Evolutionary conservation across 2,888 invertebrate species (phyloP).

Genomic region (Phorcus lineatus): DNA sequence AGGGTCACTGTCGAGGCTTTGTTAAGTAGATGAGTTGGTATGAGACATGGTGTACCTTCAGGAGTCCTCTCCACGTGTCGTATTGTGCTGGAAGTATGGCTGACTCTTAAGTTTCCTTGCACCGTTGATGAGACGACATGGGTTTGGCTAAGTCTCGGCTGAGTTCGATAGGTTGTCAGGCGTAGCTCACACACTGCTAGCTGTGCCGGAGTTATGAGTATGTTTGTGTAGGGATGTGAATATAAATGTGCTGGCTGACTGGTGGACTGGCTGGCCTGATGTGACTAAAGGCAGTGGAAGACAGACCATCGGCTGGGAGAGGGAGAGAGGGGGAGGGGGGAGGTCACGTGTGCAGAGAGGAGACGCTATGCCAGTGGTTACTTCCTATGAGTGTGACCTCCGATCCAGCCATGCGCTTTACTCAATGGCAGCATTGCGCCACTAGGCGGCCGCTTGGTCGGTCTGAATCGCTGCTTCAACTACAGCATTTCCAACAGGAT

Average conservation of each 20-base stretch:
- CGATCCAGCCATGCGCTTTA: slow-evolving; percentile 1
- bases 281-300: not conserved
- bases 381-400: slow-evolving; percentile 10
- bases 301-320: not conserved
- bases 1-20: not conserved
- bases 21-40: not conserved
- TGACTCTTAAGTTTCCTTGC: not conserved
- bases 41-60: not conserved
- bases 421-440: slow-evolving; percentile 7
- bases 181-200: not conserved
- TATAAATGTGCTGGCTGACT: not conserved
- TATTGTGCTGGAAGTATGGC: not conserved
- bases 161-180: not conserved
- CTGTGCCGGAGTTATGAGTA: not conserved
- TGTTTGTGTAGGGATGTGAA: slow-evolving; percentile 6
- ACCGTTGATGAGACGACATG: not conserved
- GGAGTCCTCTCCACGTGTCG: not conserved
- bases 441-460: not conserved
- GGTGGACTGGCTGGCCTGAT: not conserved
- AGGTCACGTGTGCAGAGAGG: not conserved
- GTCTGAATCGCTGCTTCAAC: not conserved
- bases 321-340: not conserved
- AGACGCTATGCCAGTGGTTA: slow-evolving; percentile 10
- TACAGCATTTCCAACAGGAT: not conserved
- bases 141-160: not conserved